Conservation (phyloP, 2,113 vertebrate genomes). For the Rhinoptilus africanus region DNA sequence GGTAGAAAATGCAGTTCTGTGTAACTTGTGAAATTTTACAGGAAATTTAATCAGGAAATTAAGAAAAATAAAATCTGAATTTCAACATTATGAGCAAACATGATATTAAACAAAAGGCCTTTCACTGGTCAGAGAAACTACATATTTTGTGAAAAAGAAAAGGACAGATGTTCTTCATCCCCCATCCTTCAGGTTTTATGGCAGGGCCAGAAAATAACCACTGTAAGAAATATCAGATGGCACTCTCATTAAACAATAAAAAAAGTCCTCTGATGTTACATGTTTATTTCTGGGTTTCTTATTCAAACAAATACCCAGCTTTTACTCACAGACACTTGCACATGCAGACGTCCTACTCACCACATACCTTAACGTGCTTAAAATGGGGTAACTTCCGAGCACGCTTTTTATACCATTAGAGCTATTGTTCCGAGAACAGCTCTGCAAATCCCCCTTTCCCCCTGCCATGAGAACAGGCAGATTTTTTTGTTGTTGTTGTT, state of each 20-base stretch:
- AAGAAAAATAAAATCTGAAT: neutral
- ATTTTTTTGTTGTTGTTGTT: slow-evolving; percentile 3
- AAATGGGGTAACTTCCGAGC: neutral
- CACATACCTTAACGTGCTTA: neutral
- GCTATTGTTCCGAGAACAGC: neutral
- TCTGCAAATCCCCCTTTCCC: neutral
- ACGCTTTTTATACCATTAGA: neutral
- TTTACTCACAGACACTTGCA: neutral
- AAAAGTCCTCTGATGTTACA: neutral
- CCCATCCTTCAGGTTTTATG: neutral
- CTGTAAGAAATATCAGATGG: neutral
- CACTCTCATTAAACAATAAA: neutral
- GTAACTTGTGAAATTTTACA: neutral
- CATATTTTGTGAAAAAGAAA: neutral
- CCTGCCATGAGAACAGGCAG: neutral
- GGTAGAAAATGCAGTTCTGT: neutral
- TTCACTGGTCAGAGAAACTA: neutral
- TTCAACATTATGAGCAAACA: neutral
- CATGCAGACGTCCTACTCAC: neutral
- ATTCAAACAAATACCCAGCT: neutral
- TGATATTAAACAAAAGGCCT: neutral
- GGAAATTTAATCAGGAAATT: neutral
- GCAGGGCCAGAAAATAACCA: neutral
- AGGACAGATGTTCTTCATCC: neutral
- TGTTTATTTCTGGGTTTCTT: neutral